A percentile compares a stretch with the other conserved stretches of the same genome.
phyloP scores from a whole-genome alignment of 92 coral and sea anemone species.

The Ricordea florida region DNA sequence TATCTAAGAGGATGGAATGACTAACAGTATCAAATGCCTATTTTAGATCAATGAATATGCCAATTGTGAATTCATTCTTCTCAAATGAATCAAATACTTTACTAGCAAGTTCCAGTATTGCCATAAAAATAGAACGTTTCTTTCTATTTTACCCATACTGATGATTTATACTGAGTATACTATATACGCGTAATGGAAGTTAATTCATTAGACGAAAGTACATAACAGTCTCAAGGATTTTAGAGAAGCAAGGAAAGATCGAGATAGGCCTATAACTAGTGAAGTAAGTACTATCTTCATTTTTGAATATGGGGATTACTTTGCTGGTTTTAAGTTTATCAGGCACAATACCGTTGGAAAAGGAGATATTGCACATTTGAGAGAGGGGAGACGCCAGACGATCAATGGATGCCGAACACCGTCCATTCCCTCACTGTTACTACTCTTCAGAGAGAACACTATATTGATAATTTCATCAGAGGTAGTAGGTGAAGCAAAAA shows the following conservation, averaged over 20 bases:
- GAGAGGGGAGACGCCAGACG: background rate
- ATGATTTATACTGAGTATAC: background rate
- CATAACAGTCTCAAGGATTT: background rate
- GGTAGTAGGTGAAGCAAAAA: background rate
- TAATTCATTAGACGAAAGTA: background rate
- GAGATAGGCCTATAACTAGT: conserved; percentile 14
- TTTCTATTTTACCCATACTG: too few species aligned
- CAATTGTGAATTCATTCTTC: too few species aligned
- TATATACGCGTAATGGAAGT: background rate
- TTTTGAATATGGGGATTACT: conserved; percentile 32
- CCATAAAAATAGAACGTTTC: background rate
- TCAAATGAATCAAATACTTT: too few species aligned
- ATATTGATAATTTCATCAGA: too few species aligned
- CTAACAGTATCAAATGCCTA: too few species aligned
- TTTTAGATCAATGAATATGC: too few species aligned
- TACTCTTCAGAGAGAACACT: background rate
- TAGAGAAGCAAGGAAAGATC: background rate
- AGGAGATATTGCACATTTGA: background rate
- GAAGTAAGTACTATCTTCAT: conserved; percentile 26
- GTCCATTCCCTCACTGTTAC: background rate
- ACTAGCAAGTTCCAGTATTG: too few species aligned
- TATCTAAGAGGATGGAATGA: too few species aligned
- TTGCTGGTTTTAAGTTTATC: conserved; percentile 14
- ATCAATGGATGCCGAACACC: background rate
- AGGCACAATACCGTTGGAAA: conserved; percentile 26